These are phyloP conservation scores for Parthenolecanium corni DNA, from an alignment of 2,888 invertebrate species.

Conservation along the genomic window DNA sequence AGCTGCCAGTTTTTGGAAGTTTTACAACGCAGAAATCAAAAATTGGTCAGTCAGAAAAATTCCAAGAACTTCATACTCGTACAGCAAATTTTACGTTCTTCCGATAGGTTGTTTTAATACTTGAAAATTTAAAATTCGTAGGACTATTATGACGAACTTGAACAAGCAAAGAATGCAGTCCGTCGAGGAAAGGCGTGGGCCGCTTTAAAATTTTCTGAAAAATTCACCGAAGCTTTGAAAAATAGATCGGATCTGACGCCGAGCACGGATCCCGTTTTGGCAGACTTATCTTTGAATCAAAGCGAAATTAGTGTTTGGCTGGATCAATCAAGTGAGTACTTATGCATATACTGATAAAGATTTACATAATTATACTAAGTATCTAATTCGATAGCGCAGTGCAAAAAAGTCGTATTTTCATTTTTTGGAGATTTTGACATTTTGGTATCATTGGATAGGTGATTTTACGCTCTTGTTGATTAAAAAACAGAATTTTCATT, in stretches of 20 bases:
- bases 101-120: too few species aligned
- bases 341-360: too few species aligned
- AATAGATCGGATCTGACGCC: slow-evolving; percentile 49
- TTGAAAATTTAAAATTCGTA: too few species aligned
- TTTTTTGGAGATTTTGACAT: too few species aligned
- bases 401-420: too few species aligned
- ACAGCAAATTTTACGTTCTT: too few species aligned
- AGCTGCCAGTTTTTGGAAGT: slow-evolving; percentile 68
- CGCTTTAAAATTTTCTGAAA: slow-evolving; percentile 57
- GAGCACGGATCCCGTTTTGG: slow-evolving; percentile 1
- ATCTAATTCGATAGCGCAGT: too few species aligned
- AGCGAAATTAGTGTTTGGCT: slow-evolving; percentile 60
- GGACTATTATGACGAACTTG: slow-evolving; percentile 47
- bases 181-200: slow-evolving; percentile 62
- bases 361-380: too few species aligned
- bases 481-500: too few species aligned
- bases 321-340: slow-evolving; percentile 67
- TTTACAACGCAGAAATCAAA: slow-evolving; percentile 53
- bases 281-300: slow-evolving; percentile 36
- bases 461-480: too few species aligned
- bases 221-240: slow-evolving; percentile 60
- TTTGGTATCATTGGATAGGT: too few species aligned
- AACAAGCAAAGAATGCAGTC: slow-evolving; percentile 55
- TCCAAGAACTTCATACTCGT: too few species aligned
- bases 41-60: slow-evolving; percentile 54